Evolutionary conservation across 2,113 vertebrate species (phyloP), one percentile per base, ranked within the genome.

Genomic region (Daphoenositta chrysoptera): DNA sequence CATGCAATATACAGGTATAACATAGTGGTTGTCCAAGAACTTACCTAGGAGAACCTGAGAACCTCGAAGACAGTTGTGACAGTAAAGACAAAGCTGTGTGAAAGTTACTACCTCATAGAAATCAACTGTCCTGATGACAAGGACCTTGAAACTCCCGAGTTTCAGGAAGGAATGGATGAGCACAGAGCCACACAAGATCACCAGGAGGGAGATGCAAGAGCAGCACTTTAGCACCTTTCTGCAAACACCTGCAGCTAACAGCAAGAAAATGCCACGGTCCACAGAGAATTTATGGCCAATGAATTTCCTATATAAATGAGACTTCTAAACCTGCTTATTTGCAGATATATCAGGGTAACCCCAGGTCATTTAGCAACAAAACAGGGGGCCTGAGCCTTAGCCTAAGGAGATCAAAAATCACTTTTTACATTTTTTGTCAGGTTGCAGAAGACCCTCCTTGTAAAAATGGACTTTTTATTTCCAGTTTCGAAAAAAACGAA

Each of bases 371-470:
- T 31, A 31, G 28, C 31, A 77, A 33, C 35, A 39, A 28, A 65
- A 4, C 48, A 44, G 4, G 0, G 7, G 11, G 4, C 2, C 11
- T n/a, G 47, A 2, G 1, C 20, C 31, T 70, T 24, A 30, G 24
- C 7, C 14, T 22, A 42, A 50, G 21, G 33, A 56, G 10, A 47
- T 3, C 14, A 15, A 44, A n/a, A 78, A 31, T 27, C 8, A 28
- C 4, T 73, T 76, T 73, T 51, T 12, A 8, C 20, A 20, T 28
- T 58, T 78, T 26, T 54, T 35, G 28, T 26, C 28, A 72, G 37
- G 19, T 12, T 86, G 26, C 27, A 47, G 17, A 80, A 65, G 40
- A 56, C 3, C 5, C 15, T 57, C n/a, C 48, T 56, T 13, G 12
- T 26, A 47, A 61, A 92, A 56, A 42, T 17, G 9, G 27, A 44